These are phyloP conservation scores for Catharus bicknelli DNA, from an alignment of 2,113 vertebrate genomes.

Conservation along the genomic window DNA sequence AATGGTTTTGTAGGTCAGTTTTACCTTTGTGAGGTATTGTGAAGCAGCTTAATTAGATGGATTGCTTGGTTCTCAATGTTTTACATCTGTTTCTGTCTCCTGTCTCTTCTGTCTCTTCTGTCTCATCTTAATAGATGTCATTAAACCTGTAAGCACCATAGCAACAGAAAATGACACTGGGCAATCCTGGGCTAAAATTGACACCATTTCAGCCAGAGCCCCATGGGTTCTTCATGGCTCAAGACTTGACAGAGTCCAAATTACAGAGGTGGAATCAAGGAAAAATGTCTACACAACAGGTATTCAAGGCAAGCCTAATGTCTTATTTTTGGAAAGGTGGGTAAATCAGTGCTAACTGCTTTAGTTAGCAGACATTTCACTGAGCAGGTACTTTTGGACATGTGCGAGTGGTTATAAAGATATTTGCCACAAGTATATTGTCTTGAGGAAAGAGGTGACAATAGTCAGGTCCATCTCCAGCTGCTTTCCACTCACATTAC, in stretches of 20 bases:
- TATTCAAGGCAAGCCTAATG: constrained; percentile 11
- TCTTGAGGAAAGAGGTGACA: neutral
- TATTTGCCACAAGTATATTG: neutral
- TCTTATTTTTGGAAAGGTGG: neutral
- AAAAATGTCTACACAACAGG: constrained; percentile 71
- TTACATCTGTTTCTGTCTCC: neutral
- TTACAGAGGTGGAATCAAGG: constrained; percentile 78
- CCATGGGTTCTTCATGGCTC: constrained; percentile 81
- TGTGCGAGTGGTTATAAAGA: neutral
- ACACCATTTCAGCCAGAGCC: constrained; percentile 12
- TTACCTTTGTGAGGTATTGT: neutral
- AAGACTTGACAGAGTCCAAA: constrained; percentile 58
- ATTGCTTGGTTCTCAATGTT: neutral
- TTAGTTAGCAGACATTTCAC: fast-evolving
- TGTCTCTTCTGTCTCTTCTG: neutral
- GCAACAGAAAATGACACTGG: neutral
- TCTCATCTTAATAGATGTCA: constrained; percentile 75
- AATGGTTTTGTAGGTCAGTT: neutral
- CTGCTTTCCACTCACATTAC: neutral
- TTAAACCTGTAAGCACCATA: constrained; percentile 70
- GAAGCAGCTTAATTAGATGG: neutral
- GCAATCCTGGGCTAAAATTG: constrained; percentile 70
- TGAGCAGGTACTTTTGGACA: neutral
- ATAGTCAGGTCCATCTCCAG: neutral
- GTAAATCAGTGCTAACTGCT: neutral